phyloP scores from a whole-genome alignment of 2,888 invertebrate genomes.

The Ennomos quercinarius region DNA sequence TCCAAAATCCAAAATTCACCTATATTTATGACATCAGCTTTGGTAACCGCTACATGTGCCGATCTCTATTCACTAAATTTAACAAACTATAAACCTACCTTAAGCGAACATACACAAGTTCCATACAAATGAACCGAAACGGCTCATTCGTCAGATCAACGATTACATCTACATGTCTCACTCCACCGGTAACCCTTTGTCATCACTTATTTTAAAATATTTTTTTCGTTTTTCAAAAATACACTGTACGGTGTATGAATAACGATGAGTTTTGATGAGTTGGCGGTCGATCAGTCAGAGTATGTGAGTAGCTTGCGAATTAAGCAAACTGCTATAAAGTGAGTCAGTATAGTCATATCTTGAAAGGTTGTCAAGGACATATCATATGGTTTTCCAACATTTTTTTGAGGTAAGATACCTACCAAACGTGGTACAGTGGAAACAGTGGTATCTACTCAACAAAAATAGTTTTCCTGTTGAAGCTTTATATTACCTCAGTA shows the following conservation, averaged over 20 bases:
- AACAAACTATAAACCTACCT: neutral
- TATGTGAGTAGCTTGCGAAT: slow-evolving; percentile 34
- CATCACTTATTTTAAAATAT: slow-evolving; percentile 47
- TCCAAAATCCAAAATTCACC: neutral
- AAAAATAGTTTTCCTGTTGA: too few species aligned
- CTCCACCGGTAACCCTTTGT: slow-evolving; percentile 28
- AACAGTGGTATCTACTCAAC: too few species aligned
- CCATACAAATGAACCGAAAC: slow-evolving; percentile 26
- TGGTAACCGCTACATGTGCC: neutral
- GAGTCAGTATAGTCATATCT: slow-evolving; percentile 11
- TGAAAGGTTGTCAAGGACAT: neutral
- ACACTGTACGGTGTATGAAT: slow-evolving; percentile 39
- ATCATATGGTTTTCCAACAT: too few species aligned
- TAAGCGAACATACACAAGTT: slow-evolving; percentile 15
- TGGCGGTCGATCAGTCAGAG: slow-evolving; percentile 18
- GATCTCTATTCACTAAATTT: neutral
- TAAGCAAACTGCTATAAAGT: slow-evolving; percentile 19
- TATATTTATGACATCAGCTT: neutral
- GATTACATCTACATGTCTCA: slow-evolving; percentile 21
- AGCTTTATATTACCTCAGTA: too few species aligned
- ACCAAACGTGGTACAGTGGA: too few species aligned
- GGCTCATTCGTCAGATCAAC: slow-evolving; percentile 25
- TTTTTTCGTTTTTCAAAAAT: slow-evolving; percentile 44
- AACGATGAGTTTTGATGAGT: slow-evolving; percentile 37
- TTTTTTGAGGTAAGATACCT: too few species aligned